Conservation (phyloP, 2,797 vertebrate genomes). For the Aldrovandia affinis region DNA sequence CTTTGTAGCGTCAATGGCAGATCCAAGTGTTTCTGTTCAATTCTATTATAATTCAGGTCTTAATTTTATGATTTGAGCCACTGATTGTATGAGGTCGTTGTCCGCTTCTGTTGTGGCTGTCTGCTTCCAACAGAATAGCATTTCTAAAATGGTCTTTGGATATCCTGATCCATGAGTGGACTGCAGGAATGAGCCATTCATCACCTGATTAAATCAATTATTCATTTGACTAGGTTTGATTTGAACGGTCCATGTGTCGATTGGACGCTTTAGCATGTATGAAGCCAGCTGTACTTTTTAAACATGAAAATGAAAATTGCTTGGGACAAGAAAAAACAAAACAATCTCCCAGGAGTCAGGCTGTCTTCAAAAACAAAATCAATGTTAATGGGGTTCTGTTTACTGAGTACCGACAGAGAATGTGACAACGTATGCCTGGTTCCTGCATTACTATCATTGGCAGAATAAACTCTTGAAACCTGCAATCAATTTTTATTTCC, state of each 20-base stretch:
- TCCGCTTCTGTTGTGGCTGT: background rate
- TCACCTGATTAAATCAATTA: slow-evolving; percentile 37
- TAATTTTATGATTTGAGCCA: background rate
- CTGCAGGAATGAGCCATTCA: slow-evolving; percentile 30
- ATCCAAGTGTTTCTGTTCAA: background rate
- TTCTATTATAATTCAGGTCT: background rate
- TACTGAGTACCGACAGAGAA: background rate
- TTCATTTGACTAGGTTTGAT: background rate
- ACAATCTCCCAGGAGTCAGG: background rate
- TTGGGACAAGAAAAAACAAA: background rate
- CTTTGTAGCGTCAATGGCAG: background rate
- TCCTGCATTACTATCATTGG: background rate
- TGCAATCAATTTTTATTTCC: slow-evolving; percentile 45
- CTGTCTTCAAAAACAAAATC: background rate
- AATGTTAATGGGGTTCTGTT: background rate
- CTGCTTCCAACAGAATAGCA: background rate
- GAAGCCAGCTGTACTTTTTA: background rate
- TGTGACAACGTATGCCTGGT: background rate
- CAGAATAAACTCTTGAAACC: slow-evolving; percentile 10
- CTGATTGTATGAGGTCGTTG: background rate
- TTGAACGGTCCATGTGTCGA: background rate
- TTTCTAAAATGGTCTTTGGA: background rate
- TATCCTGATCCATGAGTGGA: background rate
- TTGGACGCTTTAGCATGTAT: background rate
- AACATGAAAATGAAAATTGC: too few relatives aligned